phyloP scores from a whole-genome alignment of 2,113 vertebrate genomes.

The Paramisgurnus dabryanus region DNA sequence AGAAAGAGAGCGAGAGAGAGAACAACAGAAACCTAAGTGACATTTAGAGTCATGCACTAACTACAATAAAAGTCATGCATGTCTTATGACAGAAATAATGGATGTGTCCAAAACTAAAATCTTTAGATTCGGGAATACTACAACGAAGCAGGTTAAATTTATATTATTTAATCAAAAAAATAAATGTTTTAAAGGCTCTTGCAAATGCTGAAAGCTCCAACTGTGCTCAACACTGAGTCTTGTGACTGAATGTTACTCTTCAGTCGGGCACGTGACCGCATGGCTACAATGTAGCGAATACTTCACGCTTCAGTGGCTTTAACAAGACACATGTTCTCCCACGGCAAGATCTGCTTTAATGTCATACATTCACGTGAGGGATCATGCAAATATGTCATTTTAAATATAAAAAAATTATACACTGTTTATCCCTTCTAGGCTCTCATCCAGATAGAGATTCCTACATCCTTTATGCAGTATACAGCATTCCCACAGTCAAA shows the following conservation, averaged over 20 bases:
- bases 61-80: neutral
- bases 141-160: neutral
- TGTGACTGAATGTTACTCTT: conserved; percentile 65
- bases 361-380: conserved; percentile 46
- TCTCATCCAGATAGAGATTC: neutral
- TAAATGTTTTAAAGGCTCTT: neutral
- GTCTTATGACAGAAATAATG: neutral
- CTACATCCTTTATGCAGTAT: no score
- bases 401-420: no score
- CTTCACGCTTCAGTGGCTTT: conserved; percentile 53
- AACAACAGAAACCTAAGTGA: conserved; percentile 10
- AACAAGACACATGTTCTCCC: conserved; percentile 64
- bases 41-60: neutral
- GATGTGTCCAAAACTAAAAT: neutral
- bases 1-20: neutral
- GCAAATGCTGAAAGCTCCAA: neutral
- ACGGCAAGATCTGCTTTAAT: conserved; percentile 61
- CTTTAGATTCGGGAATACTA: neutral
- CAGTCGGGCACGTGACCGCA: conserved; percentile 52
- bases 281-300: conserved; percentile 50
- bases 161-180: neutral
- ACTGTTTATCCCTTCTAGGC: no score
- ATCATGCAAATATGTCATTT: neutral
- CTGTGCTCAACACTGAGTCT: conserved; percentile 47
- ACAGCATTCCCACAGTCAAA: neutral